These are phyloP conservation scores for Xenopus laevis DNA, from an alignment of 2,113 vertebrate species.

Conservation along the genomic window DNA sequence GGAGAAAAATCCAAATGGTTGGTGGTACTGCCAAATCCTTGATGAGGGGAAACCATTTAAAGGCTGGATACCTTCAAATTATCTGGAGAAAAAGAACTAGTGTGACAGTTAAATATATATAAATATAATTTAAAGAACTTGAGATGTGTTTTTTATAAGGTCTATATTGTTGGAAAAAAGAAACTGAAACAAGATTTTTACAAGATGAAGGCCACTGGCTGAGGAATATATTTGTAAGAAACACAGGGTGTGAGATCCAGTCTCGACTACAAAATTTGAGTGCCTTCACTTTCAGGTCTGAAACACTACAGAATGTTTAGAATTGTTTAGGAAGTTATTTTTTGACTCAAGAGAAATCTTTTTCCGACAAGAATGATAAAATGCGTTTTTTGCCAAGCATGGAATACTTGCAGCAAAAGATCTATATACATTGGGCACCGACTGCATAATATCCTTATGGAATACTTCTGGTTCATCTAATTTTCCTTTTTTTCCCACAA, in stretches of 20 bases:
- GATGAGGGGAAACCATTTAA: slow-evolving; percentile 87
- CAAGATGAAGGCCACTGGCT: background rate
- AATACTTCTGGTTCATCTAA: background rate
- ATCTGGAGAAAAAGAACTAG: slow-evolving; percentile 96
- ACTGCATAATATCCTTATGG: no score
- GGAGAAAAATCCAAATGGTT: slow-evolving; percentile 95
- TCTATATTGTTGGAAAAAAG: background rate
- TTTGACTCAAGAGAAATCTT: background rate
- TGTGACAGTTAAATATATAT: background rate
- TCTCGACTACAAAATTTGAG: slow-evolving; percentile 1
- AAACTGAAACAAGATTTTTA: background rate
- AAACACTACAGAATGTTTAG: slow-evolving; percentile 3
- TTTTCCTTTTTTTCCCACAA: background rate
- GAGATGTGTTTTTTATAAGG: background rate
- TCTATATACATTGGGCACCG: background rate
- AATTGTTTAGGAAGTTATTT: background rate
- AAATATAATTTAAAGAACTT: no score
- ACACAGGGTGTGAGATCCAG: slow-evolving; percentile 7
- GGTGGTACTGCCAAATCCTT: slow-evolving; percentile 99
- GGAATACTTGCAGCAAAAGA: slow-evolving; percentile 2
- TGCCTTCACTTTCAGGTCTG: slow-evolving; percentile 28
- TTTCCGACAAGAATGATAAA: background rate
- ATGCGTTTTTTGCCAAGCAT: slow-evolving; percentile 10
- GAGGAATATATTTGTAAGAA: slow-evolving; percentile 7
- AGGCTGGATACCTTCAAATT: slow-evolving; percentile 98